Conservation (phyloP, 2,888 invertebrate genomes). For the Masnerella sp. region DNA sequence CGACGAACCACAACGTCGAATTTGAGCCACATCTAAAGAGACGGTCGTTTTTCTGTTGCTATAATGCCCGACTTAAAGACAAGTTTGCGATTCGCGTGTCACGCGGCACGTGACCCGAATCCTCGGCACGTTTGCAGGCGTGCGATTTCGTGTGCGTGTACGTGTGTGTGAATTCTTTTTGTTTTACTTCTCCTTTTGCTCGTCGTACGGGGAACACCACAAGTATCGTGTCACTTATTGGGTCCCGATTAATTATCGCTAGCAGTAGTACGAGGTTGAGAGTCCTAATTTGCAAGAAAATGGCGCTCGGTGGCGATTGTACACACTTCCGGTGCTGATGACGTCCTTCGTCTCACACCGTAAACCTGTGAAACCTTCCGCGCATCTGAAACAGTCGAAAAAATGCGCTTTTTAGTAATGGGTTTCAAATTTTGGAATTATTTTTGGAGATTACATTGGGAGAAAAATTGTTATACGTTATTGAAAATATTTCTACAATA, state of each 20-base stretch:
- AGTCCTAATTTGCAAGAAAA: slow-evolving; percentile 89
- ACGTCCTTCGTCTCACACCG: slow-evolving; percentile 90
- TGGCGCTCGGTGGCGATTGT: slow-evolving; percentile 81
- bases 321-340: slow-evolving; percentile 87
- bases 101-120: slow-evolving; percentile 51
- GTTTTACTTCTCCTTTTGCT: slow-evolving; percentile 39
- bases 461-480: too few species aligned
- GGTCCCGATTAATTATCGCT: slow-evolving; percentile 78
- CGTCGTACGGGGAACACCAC: slow-evolving; percentile 60
- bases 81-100: slow-evolving; percentile 52
- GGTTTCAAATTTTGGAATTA: too few species aligned
- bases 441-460: too few species aligned
- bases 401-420: too few species aligned
- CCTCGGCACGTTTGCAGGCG: slow-evolving; percentile 33
- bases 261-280: slow-evolving; percentile 88
- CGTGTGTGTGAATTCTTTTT: slow-evolving; percentile 20
- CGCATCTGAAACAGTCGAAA: slow-evolving; percentile 83
- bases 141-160: slow-evolving; percentile 27
- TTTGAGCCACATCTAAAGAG: slow-evolving; percentile 49
- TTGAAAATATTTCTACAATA: too few species aligned
- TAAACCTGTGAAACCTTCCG: slow-evolving; percentile 88
- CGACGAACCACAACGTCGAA: slow-evolving; percentile 45
- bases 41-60: slow-evolving; percentile 37
- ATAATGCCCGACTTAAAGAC: slow-evolving; percentile 60
- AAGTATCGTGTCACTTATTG: slow-evolving; percentile 68